Conservation (phyloP, 2,113 vertebrate species). For the Argyrosomus japonicus region DNA sequence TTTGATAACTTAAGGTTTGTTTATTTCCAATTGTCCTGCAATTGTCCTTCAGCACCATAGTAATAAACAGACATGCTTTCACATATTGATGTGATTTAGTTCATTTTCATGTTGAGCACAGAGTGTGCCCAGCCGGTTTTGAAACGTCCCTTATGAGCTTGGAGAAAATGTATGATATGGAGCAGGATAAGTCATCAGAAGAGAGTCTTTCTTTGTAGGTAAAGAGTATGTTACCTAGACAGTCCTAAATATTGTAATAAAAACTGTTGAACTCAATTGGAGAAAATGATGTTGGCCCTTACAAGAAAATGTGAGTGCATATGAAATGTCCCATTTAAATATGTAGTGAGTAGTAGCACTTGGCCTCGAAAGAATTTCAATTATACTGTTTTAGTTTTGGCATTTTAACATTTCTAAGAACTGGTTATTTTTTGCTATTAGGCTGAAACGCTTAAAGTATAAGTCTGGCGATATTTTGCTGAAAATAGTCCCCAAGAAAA, state of each 20-base stretch:
- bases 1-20: slow-evolving; percentile 8
- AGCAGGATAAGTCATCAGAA: not conserved
- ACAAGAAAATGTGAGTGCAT: not conserved
- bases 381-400: not conserved
- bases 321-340: not conserved
- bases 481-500: not conserved
- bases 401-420: not conserved
- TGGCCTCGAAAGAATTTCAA: not conserved
- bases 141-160: not conserved
- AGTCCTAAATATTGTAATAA: not conserved
- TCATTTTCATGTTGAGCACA: not conserved
- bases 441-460: not conserved
- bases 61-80: not conserved
- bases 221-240: not conserved
- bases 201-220: not conserved
- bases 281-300: not conserved
- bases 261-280: not conserved
- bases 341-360: not conserved
- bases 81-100: not conserved
- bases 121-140: not conserved
- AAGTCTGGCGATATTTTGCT: not conserved
- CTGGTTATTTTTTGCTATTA: not conserved
- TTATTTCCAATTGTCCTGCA: not conserved
- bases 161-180: not conserved
- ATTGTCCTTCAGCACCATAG: not conserved